Evolutionary conservation across 2,113 vertebrate genomes (phyloP).

Genomic region (Garra rufa): DNA sequence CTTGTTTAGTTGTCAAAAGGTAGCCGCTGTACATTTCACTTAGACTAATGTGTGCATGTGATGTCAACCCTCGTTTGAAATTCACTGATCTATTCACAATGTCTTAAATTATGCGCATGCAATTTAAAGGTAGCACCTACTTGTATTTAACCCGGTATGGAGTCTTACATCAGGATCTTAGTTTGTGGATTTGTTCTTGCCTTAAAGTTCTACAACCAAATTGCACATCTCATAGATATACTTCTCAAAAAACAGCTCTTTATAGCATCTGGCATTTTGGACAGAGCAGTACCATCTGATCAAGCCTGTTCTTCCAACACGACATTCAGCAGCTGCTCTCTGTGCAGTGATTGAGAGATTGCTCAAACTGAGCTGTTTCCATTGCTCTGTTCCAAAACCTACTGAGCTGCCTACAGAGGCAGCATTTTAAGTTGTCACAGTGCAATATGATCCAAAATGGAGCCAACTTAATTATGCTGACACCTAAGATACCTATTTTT

Average conservation of each 20-base stretch:
- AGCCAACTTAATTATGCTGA: not conserved
- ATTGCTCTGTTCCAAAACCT: slow-evolving; percentile 6
- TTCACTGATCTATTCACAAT: not conserved
- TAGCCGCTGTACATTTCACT: slow-evolving; percentile 44
- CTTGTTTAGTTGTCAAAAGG: slow-evolving; percentile 39
- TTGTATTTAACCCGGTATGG: not conserved
- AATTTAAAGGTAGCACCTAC: not conserved
- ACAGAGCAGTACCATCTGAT: slow-evolving; percentile 8
- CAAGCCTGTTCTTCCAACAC: not conserved
- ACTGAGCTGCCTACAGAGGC: not conserved
- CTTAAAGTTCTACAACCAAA: not conserved
- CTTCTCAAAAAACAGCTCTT: not conserved
- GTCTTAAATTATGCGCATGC: slow-evolving; percentile 34
- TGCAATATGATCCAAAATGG: not conserved
- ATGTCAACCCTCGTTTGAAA: not conserved
- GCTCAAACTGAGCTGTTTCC: slow-evolving; percentile 25
- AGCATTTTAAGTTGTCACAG: not conserved
- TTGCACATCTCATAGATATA: not conserved
- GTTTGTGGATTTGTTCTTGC: not conserved
- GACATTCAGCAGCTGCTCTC: slow-evolving; percentile 13
- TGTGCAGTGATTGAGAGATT: slow-evolving; percentile 14
- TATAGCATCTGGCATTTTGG: slow-evolving; percentile 49
- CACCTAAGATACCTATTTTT: no score
- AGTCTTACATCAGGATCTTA: not conserved
- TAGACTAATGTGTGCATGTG: slow-evolving; percentile 43